Evolutionary conservation across 1,140 invertebrate genomes (phyloP), one percentile per base, ranked within the genome.

Genomic region (Pseudomyrmex gracilis): DNA sequence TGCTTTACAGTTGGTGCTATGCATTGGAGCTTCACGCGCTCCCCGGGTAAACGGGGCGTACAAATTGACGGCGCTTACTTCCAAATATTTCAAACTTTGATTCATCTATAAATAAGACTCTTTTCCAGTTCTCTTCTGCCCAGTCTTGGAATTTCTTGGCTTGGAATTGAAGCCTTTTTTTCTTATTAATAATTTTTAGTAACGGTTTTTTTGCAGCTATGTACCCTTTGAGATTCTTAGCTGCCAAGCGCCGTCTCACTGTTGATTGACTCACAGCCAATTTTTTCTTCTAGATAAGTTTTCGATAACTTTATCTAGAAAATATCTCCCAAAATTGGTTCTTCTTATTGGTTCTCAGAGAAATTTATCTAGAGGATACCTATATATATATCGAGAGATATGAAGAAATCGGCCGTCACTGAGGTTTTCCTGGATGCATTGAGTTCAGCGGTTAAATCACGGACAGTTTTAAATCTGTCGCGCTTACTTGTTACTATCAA

Each of bases 61-160:
- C 78, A 68, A 80, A 86, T 45, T 84, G 15, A 64, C 84, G 76
- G 0, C 85, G 51, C 73, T 82, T 85, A 7, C 22, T 64, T 0
- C 84, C 85, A 84, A 90, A 91, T 67, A 90, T 70, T 82, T 91
- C 83, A 82, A 91, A 90, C 76, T 87, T 90, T 10, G 71, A 85
- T 84, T 91, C 83, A 68, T 87, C 86, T 3, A 71, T 86, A 45
- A 74, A 91, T 24, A 5, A 90, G 51, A 91, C 86, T 49, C 87
- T 84, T 82, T 73, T 82, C 87, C 87, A 91, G 15, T 88, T 15
- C 51, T 64, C 53, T 43, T 53, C 1, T 17, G 84, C 84, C 85
- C 84, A 90, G 45, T 71, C 71, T 58, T 70, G 45, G 82, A 90
- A 80, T 22, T 66, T 71, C 24, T 85, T 80, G 13, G 85, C 83